phyloP scores from a whole-genome alignment of 2,888 invertebrate species.

The Pedicia rivosa region DNA sequence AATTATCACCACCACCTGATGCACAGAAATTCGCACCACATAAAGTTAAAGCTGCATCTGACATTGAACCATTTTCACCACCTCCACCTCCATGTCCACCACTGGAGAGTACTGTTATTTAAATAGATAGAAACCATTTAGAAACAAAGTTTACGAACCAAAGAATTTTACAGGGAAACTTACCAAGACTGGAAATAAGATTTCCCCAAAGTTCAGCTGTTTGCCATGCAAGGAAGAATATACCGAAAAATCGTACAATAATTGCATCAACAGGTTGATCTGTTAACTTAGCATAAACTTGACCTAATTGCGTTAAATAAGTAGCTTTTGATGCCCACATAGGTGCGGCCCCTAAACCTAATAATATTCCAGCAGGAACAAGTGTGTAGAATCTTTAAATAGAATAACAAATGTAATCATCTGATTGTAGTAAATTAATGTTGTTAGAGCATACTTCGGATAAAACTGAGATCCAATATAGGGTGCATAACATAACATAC shows the following conservation, averaged over 20 bases:
- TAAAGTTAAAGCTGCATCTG: slow-evolving; percentile 35
- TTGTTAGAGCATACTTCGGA: slow-evolving; percentile 51
- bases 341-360: slow-evolving; percentile 89
- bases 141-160: no score
- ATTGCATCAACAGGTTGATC: slow-evolving; percentile 80
- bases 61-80: slow-evolving; percentile 26
- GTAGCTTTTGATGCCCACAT: slow-evolving; percentile 99
- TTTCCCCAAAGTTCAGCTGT: slow-evolving; percentile 95
- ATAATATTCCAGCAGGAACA: slow-evolving; percentile 82
- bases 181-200: slow-evolving; percentile 85
- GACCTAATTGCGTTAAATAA: slow-evolving; percentile 87
- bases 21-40: slow-evolving; percentile 78
- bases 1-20: slow-evolving; percentile 52
- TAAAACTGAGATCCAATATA: slow-evolving; percentile 92
- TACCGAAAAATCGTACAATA: slow-evolving; percentile 93
- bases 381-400: slow-evolving; percentile 60
- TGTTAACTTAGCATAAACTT: slow-evolving; percentile 75
- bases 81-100: slow-evolving; percentile 47
- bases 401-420: no score
- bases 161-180: no score
- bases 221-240: slow-evolving; percentile 97
- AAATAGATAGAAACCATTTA: no score
- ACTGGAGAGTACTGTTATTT: slow-evolving; percentile 65
- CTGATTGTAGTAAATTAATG: no score
- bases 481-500: slow-evolving; percentile 85